These are phyloP conservation scores for Heliocidaris tuberculata DNA, from an alignment of 35 echinoderm and acorn worm genomes.

Conservation along the genomic window DNA sequence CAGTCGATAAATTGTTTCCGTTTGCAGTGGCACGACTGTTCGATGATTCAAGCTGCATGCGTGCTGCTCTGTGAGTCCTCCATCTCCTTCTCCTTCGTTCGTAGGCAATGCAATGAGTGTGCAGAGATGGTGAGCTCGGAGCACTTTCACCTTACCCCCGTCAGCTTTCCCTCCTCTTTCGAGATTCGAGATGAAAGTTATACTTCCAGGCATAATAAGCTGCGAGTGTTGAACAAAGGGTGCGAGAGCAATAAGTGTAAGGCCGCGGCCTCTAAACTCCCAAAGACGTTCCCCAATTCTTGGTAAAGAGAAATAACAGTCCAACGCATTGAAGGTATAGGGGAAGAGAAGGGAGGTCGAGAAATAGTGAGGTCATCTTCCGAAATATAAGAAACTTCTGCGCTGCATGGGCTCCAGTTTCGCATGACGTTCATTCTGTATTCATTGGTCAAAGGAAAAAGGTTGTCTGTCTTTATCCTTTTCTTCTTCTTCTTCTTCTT, in stretches of 20 bases:
- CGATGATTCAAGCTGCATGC: not conserved
- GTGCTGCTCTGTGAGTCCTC: not conserved
- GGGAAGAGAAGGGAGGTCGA: not conserved
- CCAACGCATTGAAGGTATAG: not conserved
- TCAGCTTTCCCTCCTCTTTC: not conserved
- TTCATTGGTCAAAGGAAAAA: not conserved
- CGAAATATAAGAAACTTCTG: constrained; percentile 19
- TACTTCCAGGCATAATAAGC: not conserved
- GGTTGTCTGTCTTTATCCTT: not conserved
- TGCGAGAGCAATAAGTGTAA: not conserved
- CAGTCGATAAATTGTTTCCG: constrained; percentile 23
- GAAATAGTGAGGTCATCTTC: not conserved
- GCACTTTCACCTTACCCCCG: not conserved
- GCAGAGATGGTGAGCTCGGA: not conserved
- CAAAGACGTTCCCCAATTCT: not conserved
- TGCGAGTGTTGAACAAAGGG: not conserved
- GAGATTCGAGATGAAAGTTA: not conserved
- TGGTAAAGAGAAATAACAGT: not conserved
- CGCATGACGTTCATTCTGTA: not conserved
- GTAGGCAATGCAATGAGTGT: not conserved
- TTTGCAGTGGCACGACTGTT: not conserved
- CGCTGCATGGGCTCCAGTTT: not conserved
- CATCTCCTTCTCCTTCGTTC: not conserved
- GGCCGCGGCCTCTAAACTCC: not conserved
- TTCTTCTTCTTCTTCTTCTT: not conserved